These are phyloP conservation scores for Nephotettix cincticeps DNA, from an alignment of 1,140 invertebrate species.

Conservation along the genomic window DNA sequence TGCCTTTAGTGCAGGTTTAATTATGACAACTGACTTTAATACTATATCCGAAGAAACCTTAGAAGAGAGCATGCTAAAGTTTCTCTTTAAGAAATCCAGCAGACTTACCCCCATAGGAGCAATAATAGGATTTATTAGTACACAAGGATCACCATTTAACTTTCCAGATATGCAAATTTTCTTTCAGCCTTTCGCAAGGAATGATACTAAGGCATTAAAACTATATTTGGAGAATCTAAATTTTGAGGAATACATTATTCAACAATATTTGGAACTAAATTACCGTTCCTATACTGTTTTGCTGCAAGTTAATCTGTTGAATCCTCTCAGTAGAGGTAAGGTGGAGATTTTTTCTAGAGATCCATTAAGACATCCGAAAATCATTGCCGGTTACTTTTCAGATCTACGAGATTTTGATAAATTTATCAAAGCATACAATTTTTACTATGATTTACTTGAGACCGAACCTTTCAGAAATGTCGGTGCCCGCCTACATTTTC, in stretches of 20 bases:
- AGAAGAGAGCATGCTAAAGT: constrained; percentile 81
- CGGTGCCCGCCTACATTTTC: constrained; percentile 47
- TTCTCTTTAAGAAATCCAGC: constrained; percentile 51
- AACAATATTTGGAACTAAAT: not conserved
- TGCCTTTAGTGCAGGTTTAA: constrained; percentile 77
- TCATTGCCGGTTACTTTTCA: constrained; percentile 77
- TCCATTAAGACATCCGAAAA: constrained; percentile 67
- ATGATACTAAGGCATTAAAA: constrained; percentile 64
- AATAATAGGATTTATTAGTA: constrained; percentile 80
- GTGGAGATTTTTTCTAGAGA: constrained; percentile 61
- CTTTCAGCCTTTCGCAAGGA: constrained; percentile 73
- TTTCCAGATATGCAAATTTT: constrained; percentile 85
- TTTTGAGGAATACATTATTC: not conserved
- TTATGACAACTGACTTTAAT: constrained; percentile 71
- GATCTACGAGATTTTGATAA: constrained; percentile 64
- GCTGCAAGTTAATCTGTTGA: not conserved
- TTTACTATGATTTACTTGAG: constrained; percentile 20
- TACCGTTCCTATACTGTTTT: not conserved
- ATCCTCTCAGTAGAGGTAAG: constrained; percentile 65
- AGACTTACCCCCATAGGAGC: constrained; percentile 67
- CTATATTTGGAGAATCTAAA: not conserved
- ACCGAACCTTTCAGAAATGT: constrained; percentile 39
- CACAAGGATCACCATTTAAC: constrained; percentile 65
- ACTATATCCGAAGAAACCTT: constrained; percentile 73
- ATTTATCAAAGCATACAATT: constrained; percentile 52